Evolutionary conservation across 2,888 invertebrate genomes (phyloP).

Genomic region (Ernsta delagoae): DNA sequence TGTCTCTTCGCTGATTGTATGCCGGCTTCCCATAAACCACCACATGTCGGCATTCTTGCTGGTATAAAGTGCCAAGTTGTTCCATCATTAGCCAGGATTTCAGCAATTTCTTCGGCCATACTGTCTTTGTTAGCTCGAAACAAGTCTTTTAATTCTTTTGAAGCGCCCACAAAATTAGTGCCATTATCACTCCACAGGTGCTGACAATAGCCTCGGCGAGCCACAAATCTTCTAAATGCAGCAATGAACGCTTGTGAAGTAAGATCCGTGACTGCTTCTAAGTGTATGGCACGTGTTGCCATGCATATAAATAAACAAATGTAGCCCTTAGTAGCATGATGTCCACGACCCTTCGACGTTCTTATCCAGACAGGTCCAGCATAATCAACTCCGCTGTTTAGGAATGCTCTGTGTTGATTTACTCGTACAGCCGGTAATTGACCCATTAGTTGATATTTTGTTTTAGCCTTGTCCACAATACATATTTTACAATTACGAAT

Average conservation of each 20-base stretch:
- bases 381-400: slow-evolving; percentile 36
- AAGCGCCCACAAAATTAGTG: slow-evolving; percentile 42
- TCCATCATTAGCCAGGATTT: slow-evolving; percentile 35
- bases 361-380: slow-evolving; percentile 38
- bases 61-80: slow-evolving; percentile 40
- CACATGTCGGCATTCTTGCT: slow-evolving; percentile 39
- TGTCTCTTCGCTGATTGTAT: slow-evolving; percentile 42
- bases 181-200: slow-evolving; percentile 43
- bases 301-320: slow-evolving; percentile 40
- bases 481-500: slow-evolving; percentile 31
- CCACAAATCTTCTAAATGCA: slow-evolving; percentile 41
- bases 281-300: slow-evolving; percentile 44
- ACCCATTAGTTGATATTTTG: slow-evolving; percentile 37
- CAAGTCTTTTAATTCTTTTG: slow-evolving; percentile 34
- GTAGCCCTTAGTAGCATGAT: slow-evolving; percentile 26
- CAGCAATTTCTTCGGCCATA: slow-evolving; percentile 36
- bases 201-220: slow-evolving; percentile 39
- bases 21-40: slow-evolving; percentile 46
- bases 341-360: slow-evolving; percentile 34
- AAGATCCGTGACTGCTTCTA: slow-evolving; percentile 47
- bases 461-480: slow-evolving; percentile 19
- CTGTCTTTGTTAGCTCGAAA: slow-evolving; percentile 18
- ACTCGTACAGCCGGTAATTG: slow-evolving; percentile 33
- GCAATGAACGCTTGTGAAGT: slow-evolving; percentile 44
- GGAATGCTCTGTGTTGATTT: slow-evolving; percentile 31